These are phyloP conservation scores for Pandion haliaetus DNA, from an alignment of 2,113 vertebrate species.

Conservation along the genomic window DNA sequence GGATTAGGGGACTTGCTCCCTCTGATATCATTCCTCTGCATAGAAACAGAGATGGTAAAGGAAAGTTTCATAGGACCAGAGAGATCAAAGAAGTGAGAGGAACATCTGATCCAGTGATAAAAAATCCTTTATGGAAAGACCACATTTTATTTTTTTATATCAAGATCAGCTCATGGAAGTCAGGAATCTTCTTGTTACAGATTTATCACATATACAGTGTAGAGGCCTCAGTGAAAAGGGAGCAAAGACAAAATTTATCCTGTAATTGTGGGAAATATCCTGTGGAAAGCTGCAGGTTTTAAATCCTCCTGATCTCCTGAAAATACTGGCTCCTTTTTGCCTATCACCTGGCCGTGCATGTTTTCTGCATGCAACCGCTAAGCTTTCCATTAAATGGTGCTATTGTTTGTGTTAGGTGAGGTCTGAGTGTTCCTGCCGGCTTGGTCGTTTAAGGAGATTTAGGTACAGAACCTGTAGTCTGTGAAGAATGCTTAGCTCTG, in stretches of 20 bases:
- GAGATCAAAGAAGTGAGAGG: neutral
- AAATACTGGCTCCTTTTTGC: neutral
- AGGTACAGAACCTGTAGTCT: fast-evolving
- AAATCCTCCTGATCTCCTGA: neutral
- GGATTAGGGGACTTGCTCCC: neutral
- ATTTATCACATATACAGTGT: too few species aligned
- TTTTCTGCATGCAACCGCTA: neutral
- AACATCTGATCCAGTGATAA: neutral
- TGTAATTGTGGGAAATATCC: neutral
- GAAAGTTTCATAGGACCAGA: fast-evolving
- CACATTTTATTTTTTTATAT: neutral
- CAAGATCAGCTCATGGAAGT: neutral
- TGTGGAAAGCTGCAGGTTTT: neutral
- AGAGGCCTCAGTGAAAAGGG: neutral
- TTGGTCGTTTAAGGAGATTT: neutral
- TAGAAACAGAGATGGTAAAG: neutral
- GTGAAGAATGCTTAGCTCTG: neutral
- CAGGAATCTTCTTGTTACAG: neutral
- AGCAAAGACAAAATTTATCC: neutral
- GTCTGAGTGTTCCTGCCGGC: neutral
- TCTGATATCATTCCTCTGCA: neutral
- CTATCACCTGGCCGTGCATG: neutral
- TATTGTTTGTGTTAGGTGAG: neutral
- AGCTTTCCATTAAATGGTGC: neutral
- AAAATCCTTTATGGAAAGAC: neutral